Conservation (phyloP, 2,113 vertebrate species). For the Heterocephalus glaber region DNA sequence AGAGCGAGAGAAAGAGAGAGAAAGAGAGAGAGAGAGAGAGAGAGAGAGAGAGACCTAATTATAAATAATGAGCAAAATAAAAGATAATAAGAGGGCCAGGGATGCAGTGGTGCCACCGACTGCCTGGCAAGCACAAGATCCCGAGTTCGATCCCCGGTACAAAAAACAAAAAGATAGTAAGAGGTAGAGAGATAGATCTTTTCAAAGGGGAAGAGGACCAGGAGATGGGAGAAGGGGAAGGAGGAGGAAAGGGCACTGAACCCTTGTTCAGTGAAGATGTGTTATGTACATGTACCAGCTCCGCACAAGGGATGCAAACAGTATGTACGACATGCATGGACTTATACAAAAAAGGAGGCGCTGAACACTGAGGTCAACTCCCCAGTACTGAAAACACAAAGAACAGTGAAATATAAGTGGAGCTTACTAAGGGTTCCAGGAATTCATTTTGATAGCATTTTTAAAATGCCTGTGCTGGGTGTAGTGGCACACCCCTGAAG, state of each 20-base stretch:
- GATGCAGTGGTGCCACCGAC: too few relatives aligned
- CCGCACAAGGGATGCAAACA: background rate
- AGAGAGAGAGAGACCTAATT: background rate
- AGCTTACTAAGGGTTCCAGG: background rate
- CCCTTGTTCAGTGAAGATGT: background rate
- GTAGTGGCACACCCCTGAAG: background rate
- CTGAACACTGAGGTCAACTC: background rate
- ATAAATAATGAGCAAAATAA: background rate
- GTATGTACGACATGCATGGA: background rate
- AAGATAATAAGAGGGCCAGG: background rate
- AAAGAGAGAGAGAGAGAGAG: too few relatives aligned
- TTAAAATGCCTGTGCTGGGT: background rate
- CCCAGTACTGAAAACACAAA: background rate
- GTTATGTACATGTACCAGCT: background rate
- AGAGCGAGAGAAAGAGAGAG: too few relatives aligned
- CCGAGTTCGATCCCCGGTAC: too few relatives aligned
- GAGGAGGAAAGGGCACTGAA: background rate
- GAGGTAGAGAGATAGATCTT: background rate
- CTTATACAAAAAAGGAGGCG: background rate
- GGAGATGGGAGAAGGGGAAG: background rate
- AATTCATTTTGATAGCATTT: background rate
- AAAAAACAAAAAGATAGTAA: background rate
- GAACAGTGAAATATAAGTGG: background rate
- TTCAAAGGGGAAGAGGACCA: background rate
- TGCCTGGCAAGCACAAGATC: too few relatives aligned